These are phyloP conservation scores for Artibeus jamaicensis DNA, from an alignment of 2,797 vertebrate species.

Conservation along the genomic window DNA sequence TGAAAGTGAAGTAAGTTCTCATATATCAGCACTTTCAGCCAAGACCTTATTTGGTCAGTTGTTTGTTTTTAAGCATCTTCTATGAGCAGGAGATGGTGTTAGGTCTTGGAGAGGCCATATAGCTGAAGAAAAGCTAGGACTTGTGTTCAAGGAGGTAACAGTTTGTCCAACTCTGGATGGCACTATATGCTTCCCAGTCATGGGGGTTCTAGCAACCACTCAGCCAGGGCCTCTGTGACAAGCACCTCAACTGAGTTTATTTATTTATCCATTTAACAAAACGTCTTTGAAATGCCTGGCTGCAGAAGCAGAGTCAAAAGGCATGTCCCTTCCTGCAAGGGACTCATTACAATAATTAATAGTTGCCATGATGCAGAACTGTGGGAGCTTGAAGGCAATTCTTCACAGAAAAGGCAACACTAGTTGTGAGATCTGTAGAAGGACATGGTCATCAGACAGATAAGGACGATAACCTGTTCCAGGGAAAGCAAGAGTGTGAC, in stretches of 20 bases:
- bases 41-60: background rate
- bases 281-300: constrained; percentile 23
- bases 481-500: background rate
- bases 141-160: background rate
- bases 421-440: background rate
- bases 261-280: constrained; percentile 10
- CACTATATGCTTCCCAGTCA: fast-evolving
- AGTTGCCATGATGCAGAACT: background rate
- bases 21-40: background rate
- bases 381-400: background rate
- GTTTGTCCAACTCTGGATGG: background rate
- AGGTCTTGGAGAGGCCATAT: background rate
- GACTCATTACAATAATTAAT: constrained; percentile 29
- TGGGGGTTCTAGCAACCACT: background rate
- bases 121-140: background rate
- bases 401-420: background rate
- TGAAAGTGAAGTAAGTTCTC: background rate
- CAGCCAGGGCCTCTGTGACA: background rate
- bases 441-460: background rate
- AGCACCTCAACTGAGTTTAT: background rate
- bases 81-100: background rate
- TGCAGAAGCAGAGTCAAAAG: constrained; percentile 19
- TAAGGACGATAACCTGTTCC: background rate
- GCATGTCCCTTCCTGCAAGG: background rate
- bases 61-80: background rate